Evolutionary conservation across 2,797 vertebrate species (phyloP).

Genomic region (Prunella strophiata): DNA sequence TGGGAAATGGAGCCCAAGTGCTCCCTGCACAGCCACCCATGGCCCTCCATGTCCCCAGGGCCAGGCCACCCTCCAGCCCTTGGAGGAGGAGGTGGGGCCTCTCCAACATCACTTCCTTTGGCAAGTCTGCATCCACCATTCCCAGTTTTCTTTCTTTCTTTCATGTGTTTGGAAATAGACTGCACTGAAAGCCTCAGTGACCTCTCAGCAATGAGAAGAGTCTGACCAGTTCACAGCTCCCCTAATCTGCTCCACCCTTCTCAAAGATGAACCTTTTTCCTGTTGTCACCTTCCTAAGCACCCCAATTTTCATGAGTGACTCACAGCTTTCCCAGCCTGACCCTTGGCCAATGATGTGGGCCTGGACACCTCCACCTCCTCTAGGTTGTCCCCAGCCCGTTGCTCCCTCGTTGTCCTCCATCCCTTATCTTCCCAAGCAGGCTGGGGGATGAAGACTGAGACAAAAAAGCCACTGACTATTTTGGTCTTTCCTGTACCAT

Average conservation of each 20-base stretch:
- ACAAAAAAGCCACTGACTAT: fast-evolving
- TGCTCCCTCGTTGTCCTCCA: background rate
- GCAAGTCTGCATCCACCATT: background rate
- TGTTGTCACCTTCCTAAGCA: background rate
- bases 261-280: background rate
- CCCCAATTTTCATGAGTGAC: fast-evolving
- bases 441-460: background rate
- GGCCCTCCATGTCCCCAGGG: fast-evolving
- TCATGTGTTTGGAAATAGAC: fast-evolving
- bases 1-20: background rate
- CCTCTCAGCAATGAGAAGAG: background rate
- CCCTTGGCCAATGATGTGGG: fast-evolving
- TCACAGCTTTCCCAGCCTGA: background rate
- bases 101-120: background rate
- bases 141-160: background rate
- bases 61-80: background rate
- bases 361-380: background rate
- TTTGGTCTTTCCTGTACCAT: background rate
- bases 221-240: fast-evolving
- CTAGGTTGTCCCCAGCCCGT: fast-evolving
- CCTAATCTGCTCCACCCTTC: background rate
- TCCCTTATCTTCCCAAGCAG: background rate
- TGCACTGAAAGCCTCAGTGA: background rate
- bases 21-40: background rate
- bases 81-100: background rate